Conservation (phyloP, 30 jellyfish, hydroid and myxozoan species). For the Sanderia malayensis region DNA sequence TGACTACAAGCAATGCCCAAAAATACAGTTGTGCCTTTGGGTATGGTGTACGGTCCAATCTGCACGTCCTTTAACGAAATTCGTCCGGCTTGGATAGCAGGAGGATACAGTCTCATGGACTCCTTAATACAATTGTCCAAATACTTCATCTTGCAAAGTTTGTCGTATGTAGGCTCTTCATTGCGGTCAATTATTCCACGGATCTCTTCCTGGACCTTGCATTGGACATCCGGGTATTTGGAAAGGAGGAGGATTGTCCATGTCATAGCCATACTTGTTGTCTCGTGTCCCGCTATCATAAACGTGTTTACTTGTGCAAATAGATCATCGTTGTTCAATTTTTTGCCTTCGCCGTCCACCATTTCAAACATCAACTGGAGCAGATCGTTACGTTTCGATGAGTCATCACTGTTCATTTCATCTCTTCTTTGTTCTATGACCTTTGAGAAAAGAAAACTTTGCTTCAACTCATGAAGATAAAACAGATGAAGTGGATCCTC, state of each 20-base stretch:
- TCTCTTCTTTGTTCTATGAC: constrained; percentile 3
- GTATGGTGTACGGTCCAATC: constrained; percentile 23
- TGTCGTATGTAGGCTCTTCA: constrained; percentile 30
- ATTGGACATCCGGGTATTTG: constrained; percentile 29
- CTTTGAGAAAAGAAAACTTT: no score
- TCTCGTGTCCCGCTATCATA: constrained; percentile 21
- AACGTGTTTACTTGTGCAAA: constrained; percentile 11
- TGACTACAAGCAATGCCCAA: background rate
- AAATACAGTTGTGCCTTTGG: constrained; percentile 13
- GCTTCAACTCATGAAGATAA: no score
- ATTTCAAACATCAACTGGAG: constrained; percentile 3
- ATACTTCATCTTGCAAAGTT: constrained; percentile 21
- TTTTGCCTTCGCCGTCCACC: constrained; percentile 3
- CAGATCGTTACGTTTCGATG: constrained; percentile 2
- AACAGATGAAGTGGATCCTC: no score
- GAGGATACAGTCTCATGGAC: constrained; percentile 46
- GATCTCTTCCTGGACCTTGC: constrained; percentile 18
- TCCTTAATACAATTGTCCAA: constrained; percentile 42
- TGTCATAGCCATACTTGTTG: constrained; percentile 16
- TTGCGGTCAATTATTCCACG: constrained; percentile 3
- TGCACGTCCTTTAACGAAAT: background rate
- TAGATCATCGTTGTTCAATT: background rate
- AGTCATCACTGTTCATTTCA: background rate
- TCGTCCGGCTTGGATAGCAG: constrained; percentile 16
- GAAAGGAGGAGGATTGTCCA: constrained; percentile 18